Conservation (phyloP, 2,113 vertebrate species). For the Himantopus leucocephalus region DNA sequence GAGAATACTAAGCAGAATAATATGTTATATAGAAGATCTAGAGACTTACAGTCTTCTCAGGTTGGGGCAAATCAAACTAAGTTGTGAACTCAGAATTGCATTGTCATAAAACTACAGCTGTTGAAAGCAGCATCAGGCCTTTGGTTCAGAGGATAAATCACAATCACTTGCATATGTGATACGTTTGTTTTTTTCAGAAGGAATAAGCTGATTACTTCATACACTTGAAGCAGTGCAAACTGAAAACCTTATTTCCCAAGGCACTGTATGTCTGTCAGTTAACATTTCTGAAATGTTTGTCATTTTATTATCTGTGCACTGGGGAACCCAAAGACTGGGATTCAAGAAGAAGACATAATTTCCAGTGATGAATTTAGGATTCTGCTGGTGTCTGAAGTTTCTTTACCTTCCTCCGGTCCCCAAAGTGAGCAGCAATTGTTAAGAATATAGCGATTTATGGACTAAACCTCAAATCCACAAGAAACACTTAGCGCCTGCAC, state of each 20-base stretch:
- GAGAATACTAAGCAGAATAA: neutral
- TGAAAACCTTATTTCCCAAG: conserved; percentile 30
- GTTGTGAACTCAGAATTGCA: neutral
- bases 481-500: neutral
- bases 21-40: neutral
- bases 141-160: neutral
- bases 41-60: neutral
- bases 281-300: conserved; percentile 13
- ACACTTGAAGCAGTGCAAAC: neutral
- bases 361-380: neutral
- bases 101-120: neutral
- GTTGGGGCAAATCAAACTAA: neutral
- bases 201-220: neutral
- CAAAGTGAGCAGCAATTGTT: neutral
- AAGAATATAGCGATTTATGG: neutral
- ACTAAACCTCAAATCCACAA: neutral
- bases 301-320: neutral
- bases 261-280: neutral
- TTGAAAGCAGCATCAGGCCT: neutral
- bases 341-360: neutral
- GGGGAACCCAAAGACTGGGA: neutral
- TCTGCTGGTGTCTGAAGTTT: neutral
- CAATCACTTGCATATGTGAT: neutral
- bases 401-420: neutral
- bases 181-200: neutral